These are phyloP conservation scores for Conomelus anceps DNA, from an alignment of 2,888 invertebrate species.

Conservation along the genomic window DNA sequence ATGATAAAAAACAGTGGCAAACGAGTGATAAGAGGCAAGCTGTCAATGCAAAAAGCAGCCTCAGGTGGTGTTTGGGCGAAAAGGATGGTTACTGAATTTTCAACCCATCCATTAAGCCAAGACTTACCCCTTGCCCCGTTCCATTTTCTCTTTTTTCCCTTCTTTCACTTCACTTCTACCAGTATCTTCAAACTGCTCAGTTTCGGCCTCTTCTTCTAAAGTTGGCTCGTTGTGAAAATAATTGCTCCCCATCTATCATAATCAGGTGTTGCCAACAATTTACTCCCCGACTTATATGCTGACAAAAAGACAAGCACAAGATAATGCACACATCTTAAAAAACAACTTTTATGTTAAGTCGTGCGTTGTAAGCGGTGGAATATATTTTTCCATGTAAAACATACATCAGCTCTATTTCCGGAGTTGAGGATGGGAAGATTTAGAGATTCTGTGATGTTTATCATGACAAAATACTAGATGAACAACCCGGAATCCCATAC, in stretches of 20 bases:
- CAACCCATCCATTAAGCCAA: background rate
- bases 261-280: background rate
- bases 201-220: background rate
- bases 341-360: background rate
- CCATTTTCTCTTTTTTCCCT: background rate
- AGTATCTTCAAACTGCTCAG: background rate
- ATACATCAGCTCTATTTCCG: background rate
- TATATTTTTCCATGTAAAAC: background rate
- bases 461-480: no score
- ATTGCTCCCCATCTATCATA: background rate
- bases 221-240: background rate
- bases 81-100: background rate
- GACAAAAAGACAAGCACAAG: background rate
- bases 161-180: background rate
- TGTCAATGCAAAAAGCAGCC: background rate
- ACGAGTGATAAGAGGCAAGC: background rate
- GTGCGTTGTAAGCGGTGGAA: no score
- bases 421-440: no score
- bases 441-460: no score
- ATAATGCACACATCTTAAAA: background rate
- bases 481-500: no score
- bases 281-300: background rate
- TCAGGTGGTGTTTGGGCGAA: background rate
- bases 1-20: background rate
- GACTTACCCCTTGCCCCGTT: background rate